A percentile compares a stretch with the other conserved stretches of the same genome.
phyloP scores from a whole-genome alignment of 2,113 vertebrate species.

The Choloepus hoffmanni region DNA sequence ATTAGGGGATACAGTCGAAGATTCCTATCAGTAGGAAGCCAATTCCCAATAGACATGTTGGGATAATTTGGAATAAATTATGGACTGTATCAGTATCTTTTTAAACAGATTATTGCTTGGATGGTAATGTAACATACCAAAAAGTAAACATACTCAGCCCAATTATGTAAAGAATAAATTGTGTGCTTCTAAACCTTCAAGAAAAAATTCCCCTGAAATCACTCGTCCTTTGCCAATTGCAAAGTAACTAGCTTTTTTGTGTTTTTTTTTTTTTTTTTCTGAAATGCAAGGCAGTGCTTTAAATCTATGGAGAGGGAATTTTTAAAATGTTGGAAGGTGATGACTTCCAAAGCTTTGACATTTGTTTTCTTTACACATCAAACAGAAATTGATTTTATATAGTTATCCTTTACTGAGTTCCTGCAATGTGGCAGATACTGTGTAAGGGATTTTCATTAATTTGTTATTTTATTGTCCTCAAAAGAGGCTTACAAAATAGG shows the following conservation, averaged over 20 bases:
- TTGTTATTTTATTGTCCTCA: neutral
- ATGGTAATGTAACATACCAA: neutral
- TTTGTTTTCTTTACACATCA: conserved; percentile 50
- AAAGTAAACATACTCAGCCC: conserved; percentile 3
- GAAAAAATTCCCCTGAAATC: conserved; percentile 6
- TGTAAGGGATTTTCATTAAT: conserved; percentile 15
- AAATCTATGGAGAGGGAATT: neutral
- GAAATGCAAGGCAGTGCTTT: neutral
- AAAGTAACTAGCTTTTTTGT: neutral
- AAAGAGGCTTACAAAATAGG: neutral
- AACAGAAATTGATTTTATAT: neutral
- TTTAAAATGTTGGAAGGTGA: neutral
- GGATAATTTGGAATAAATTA: neutral
- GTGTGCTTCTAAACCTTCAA: conserved; percentile 16
- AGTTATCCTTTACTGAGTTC: neutral
- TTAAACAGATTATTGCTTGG: conserved; percentile 47
- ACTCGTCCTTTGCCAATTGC: neutral
- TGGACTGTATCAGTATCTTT: neutral
- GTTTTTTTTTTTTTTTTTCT: conserved; percentile 31
- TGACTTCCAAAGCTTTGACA: neutral
- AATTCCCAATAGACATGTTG: neutral
- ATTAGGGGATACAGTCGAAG: conserved; percentile 31
- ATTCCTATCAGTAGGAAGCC: neutral
- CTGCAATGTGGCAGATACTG: neutral
- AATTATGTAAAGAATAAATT: neutral